These are phyloP conservation scores for Epizoanthus ramosus DNA, from an alignment of 92 coral and sea anemone species.

Conservation along the genomic window DNA sequence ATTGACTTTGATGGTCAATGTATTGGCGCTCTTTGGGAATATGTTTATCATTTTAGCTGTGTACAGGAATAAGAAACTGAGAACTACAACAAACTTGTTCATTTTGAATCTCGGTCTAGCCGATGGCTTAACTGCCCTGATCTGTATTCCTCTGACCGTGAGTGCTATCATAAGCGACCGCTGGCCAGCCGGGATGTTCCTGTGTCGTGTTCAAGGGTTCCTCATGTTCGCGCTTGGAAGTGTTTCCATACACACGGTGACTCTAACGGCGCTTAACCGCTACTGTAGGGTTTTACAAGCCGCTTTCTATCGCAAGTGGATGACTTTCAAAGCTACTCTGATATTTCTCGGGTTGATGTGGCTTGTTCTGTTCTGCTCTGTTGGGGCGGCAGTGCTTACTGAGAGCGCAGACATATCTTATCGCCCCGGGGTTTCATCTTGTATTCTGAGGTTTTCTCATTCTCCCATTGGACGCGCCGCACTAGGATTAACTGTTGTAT, in stretches of 20 bases:
- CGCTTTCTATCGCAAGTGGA: conserved; percentile 22
- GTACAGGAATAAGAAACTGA: conserved; percentile 23
- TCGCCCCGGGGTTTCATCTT: neutral
- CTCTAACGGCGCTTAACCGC: conserved; percentile 29
- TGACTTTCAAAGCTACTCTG: conserved; percentile 17
- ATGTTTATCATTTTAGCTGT: conserved; percentile 11
- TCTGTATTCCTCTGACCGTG: conserved; percentile 19
- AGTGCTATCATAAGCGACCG: conserved; percentile 2
- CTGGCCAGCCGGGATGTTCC: conserved; percentile 4
- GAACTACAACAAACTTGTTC: conserved; percentile 21
- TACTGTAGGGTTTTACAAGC: conserved; percentile 22
- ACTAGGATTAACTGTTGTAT: conserved; percentile 3
- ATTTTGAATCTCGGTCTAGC: conserved; percentile 19
- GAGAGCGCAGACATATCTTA: conserved; percentile 18
- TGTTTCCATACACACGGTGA: conserved; percentile 26
- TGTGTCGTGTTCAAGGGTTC: conserved; percentile 30
- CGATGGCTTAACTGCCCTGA: conserved; percentile 14
- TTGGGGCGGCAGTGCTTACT: neutral
- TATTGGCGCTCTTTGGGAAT: conserved; percentile 24
- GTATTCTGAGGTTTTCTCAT: conserved; percentile 17
- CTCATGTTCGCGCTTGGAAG: conserved; percentile 10
- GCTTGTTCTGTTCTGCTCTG: conserved; percentile 2
- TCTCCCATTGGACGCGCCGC: conserved; percentile 11
- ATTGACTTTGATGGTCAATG: neutral
- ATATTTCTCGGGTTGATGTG: conserved; percentile 18